Percentiles rank a stretch among this genome's conserved stretches.
phyloP scores from a whole-genome alignment of 2,888 invertebrate species.

The Stenodema calcarata region DNA sequence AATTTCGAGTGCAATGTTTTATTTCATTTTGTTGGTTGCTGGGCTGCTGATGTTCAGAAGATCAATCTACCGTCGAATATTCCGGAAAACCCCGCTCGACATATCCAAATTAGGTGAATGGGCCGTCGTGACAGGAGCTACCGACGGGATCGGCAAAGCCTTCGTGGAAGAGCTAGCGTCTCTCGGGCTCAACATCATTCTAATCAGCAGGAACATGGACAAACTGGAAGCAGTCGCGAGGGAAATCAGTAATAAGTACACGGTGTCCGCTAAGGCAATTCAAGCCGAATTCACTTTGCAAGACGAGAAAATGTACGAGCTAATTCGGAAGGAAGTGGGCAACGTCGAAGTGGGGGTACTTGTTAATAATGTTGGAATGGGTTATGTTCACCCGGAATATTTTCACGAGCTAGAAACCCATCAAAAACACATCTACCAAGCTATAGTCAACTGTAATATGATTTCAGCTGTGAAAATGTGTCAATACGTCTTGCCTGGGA shows the following conservation, averaged over 20 bases:
- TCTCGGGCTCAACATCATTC: not conserved
- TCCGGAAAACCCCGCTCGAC: not conserved
- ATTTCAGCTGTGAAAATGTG: conserved; percentile 5
- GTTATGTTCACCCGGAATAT: conserved; percentile 14
- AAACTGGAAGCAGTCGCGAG: not conserved
- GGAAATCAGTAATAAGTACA: conserved; percentile 11
- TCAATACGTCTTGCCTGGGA: not conserved
- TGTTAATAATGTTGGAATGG: conserved; percentile 31
- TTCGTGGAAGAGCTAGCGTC: conserved; percentile 26
- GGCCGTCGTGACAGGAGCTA: conserved; percentile 41
- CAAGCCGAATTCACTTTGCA: conserved; percentile 18
- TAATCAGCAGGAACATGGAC: conserved; percentile 32
- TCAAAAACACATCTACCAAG: conserved; percentile 20
- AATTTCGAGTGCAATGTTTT: not conserved
- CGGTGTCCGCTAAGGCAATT: not conserved
- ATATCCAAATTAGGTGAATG: conserved; percentile 12
- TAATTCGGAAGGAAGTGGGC: not conserved
- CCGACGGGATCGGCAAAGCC: conserved; percentile 39
- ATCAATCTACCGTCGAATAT: not conserved
- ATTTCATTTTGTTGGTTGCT: not conserved
- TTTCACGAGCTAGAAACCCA: conserved; percentile 24
- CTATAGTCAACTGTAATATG: conserved; percentile 28
- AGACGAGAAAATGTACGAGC: conserved; percentile 13
- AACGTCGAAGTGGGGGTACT: conserved; percentile 15
- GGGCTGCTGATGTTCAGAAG: not conserved